Conservation (phyloP, 2,113 vertebrate species). For the Nematolebias whitei region DNA sequence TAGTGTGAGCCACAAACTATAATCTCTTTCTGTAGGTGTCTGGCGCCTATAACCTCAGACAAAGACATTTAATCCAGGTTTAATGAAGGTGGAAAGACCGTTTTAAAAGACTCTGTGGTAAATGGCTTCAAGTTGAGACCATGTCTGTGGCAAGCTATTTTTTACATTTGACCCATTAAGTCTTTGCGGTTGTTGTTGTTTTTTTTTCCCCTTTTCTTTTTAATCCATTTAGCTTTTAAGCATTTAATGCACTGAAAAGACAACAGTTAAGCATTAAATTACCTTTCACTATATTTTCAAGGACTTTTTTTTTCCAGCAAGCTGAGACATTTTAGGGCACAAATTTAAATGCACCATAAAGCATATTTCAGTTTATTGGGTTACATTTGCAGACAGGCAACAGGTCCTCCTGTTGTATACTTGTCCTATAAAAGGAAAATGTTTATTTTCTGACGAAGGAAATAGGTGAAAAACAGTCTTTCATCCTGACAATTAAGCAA, state of each 20-base stretch:
- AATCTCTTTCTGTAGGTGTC: constrained; percentile 43
- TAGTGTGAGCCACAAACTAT: constrained; percentile 11
- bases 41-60: constrained; percentile 15
- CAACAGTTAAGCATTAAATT: constrained; percentile 13
- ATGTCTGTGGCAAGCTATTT: constrained; percentile 12
- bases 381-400: constrained; percentile 1
- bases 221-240: constrained; percentile 13
- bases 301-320: constrained; percentile 21
- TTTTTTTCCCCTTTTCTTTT: constrained; percentile 3
- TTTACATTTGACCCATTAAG: constrained; percentile 16
- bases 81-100: constrained; percentile 50
- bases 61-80: constrained; percentile 52
- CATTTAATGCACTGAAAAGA: constrained; percentile 26
- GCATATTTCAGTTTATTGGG: constrained; percentile 6
- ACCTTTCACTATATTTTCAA: constrained; percentile 21
- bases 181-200: too few species aligned
- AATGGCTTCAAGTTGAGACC: constrained; percentile 33
- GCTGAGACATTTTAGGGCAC: constrained; percentile 28
- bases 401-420: not conserved
- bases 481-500: too few species aligned
- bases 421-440: too few species aligned
- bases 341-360: constrained; percentile 8
- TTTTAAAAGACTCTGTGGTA: constrained; percentile 40
- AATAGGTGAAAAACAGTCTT: not conserved
- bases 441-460: too few species aligned